Base-by-base conservation (phyloP, 1,140 invertebrate genomes). In the Drosophila pallidifrons region DNA sequence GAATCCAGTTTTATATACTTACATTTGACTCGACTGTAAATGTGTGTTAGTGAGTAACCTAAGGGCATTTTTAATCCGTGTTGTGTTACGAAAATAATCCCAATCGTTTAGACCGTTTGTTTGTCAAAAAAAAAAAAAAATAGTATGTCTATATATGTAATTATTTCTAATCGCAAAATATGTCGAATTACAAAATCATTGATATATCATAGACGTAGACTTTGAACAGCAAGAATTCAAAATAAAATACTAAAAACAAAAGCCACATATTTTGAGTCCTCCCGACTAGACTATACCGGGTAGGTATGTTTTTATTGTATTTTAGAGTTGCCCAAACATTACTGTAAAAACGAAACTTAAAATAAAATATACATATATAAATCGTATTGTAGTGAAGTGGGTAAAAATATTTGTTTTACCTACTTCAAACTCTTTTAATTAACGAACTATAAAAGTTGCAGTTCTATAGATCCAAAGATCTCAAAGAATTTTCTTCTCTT, bases 61-160 rank as follows among this genome's bases (percentile, higher is more conserved):
- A 81, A 55, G 66, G 79, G 66, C 75, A 86, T 87, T 87, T 85
- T 85, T 52, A 75, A 88, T 79, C 52, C 72, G 75, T 87, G 75
- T 81, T 86, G 66, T 78, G 35, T 38, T 38, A 38, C 35, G 7
- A 74, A 63, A 69, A 81, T 79, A 73, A 79, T 20, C 71, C 79
- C 63, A 25, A 66, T 61, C 55, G 70, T 82, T 87, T 79, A 69
- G 65, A 8, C 68, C 71, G 65, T 69, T 74, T 63, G 55, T 86
- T 86, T 73, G 20, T 41, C 8, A 47, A 46, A 41, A 15, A 25
- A 25, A 25, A 25, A 25, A 25, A 25, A 25, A 25, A 25, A 25
- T 25, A 25, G 20, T 32, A 2, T 38, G 10, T 38, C 7, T 38
- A 8, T 38, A 8, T 60, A 52, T 58, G 15, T 66, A 57, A 43